Evolutionary conservation across 2,113 vertebrate species (phyloP), one percentile per base, ranked within the genome.

Genomic region (Polypterus senegalus): DNA sequence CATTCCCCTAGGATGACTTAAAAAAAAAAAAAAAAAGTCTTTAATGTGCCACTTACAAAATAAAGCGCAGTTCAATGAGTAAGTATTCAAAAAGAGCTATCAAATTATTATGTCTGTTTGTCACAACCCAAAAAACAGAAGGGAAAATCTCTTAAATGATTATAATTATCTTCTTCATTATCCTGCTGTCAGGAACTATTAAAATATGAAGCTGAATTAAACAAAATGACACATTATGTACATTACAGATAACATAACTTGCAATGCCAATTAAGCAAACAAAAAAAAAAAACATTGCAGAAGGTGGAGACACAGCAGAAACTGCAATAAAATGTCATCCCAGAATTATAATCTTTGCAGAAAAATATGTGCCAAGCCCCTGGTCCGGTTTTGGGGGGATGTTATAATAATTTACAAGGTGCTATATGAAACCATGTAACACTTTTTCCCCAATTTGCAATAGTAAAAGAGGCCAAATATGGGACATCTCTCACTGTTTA

Each of bases 181-280:
- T 75, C 71, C 62, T 66, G 54, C 63, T 60, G 57, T 71, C 68
- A 71, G 67, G 63, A 44, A 57, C 58, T 60, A 65, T 65, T 65
- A 68, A 54, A 49, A 46, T 51, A 27, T 47, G 7, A 9, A 63
- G 70, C 69, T 69, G 61, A 47, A 74, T 71, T 60, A 65, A 65
- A 77, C 63, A 74, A 76, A 72, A 69, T 67, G 58, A 74, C 72
- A 69, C 61, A 69, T 74, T 79, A 62, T 53, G 71, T 71, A 67
- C 76, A 75, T 75, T 79, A 80, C 76, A 73, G 77, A 76, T 70
- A 67, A 70, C 73, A 75, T 78, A 73, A 74, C 76, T 69, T 65
- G 66, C 63, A 51, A 78, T 74, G 74, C 75, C 79, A 75, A 48
- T 65, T 58, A 65, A 59, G 53, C 58, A 60, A 47, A 57, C 52